Percentiles rank a stretch among this genome's conserved stretches.
These are phyloP conservation scores for Lithobates pipiens DNA, from an alignment of 2,797 vertebrate genomes.

Conservation along the genomic window DNA sequence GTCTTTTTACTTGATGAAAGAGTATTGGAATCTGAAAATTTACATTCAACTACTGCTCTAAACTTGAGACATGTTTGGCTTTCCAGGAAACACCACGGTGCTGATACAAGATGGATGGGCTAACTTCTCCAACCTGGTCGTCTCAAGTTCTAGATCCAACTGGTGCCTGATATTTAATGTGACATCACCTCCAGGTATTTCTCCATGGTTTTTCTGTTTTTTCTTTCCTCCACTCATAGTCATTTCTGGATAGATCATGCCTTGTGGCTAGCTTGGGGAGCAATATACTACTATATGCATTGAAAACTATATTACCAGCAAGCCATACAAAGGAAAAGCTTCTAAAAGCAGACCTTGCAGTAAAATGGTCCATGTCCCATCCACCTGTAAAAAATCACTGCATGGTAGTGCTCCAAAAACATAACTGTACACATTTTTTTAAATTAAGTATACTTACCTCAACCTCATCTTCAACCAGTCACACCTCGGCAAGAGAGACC, in stretches of 20 bases:
- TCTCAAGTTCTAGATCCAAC: slow-evolving; percentile 71
- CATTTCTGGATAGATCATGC: not conserved
- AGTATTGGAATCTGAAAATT: not conserved
- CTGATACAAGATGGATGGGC: slow-evolving; percentile 72
- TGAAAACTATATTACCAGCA: no score
- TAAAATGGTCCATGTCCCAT: no score
- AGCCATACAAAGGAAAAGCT: no score
- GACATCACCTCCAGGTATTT: slow-evolving; percentile 75
- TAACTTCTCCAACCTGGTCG: slow-evolving; percentile 71
- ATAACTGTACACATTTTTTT: no score
- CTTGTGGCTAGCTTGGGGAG: slow-evolving; percentile 10
- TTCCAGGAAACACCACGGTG: slow-evolving; percentile 69
- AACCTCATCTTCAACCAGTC: no score
- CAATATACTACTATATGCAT: no score
- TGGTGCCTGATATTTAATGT: slow-evolving; percentile 75
- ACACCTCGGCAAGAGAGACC: no score
- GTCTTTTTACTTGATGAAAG: not conserved
- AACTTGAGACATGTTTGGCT: slow-evolving; percentile 16
- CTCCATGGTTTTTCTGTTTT: slow-evolving; percentile 10
- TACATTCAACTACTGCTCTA: not conserved
- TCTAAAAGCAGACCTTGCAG: no score
- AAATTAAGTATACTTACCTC: no score
- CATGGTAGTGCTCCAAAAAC: no score
- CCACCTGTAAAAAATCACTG: no score
- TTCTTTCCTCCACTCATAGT: not conserved